A percentile compares a stretch with the other conserved stretches of the same genome.
phyloP scores from a whole-genome alignment of 1,140 invertebrate genomes.

The Probaryconus sp. region DNA sequence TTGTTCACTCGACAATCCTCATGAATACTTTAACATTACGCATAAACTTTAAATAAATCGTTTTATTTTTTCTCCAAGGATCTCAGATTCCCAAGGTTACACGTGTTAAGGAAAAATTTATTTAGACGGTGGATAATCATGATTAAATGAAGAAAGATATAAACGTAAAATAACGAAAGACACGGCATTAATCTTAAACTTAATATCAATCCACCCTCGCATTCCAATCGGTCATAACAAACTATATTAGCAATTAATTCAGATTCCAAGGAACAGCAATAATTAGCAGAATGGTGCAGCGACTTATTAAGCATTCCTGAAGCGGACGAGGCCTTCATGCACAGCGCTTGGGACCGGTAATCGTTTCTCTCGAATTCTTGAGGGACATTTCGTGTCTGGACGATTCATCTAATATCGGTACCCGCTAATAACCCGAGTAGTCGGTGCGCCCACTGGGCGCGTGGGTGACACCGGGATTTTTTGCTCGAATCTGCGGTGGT shows the following conservation, averaged over 20 bases:
- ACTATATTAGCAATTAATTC: conserved; percentile 28
- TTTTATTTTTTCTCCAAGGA: too few species aligned
- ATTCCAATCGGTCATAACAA: background rate
- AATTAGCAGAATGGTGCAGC: conserved; percentile 29
- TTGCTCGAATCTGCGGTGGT: conserved; percentile 47
- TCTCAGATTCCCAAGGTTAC: too few species aligned
- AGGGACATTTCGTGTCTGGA: conserved; percentile 38
- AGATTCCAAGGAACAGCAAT: conserved; percentile 22
- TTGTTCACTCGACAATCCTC: too few species aligned
- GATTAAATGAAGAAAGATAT: too few species aligned
- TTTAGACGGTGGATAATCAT: too few species aligned
- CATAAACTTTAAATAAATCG: too few species aligned
- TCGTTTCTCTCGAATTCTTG: conserved; percentile 34
- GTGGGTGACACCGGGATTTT: conserved; percentile 61
- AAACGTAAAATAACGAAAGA: too few species aligned
- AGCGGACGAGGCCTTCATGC: background rate
- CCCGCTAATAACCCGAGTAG: conserved; percentile 60
- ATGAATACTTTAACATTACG: too few species aligned
- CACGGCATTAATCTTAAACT: background rate
- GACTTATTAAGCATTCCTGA: conserved; percentile 45
- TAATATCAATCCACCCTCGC: conserved; percentile 14
- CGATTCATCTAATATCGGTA: conserved; percentile 55
- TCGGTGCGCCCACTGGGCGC: conserved; percentile 62
- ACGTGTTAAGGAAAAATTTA: too few species aligned
- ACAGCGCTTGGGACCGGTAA: conserved; percentile 1